phyloP scores from a whole-genome alignment of 1,140 invertebrate species.

The Marisa cornuarietis region DNA sequence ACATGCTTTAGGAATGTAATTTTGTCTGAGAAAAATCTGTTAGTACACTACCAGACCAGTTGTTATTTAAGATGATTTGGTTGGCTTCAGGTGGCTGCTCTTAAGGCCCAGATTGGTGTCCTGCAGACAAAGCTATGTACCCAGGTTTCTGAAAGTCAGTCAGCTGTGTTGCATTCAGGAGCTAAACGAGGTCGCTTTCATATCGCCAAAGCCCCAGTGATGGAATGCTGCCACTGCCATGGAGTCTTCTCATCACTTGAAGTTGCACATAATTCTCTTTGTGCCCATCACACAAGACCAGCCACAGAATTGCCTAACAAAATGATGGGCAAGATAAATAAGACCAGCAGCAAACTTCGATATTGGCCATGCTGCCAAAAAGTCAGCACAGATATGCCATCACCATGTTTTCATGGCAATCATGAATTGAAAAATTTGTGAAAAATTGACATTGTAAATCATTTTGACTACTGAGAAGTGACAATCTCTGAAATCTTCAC shows the following conservation, averaged over 20 bases:
- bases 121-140: not conserved
- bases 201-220: not conserved
- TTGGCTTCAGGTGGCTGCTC: not conserved
- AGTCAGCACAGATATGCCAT: not conserved
- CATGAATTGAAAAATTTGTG: not conserved
- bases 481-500: too few relatives aligned
- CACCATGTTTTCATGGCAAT: not conserved
- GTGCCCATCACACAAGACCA: constrained; percentile 3
- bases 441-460: not conserved
- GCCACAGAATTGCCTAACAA: constrained; percentile 5
- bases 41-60: too few relatives aligned
- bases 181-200: constrained; percentile 15
- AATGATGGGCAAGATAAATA: not conserved
- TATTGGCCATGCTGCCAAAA: constrained; percentile 22
- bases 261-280: constrained; percentile 1
- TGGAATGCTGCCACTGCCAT: constrained; percentile 12
- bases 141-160: not conserved
- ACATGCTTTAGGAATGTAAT: too few relatives aligned
- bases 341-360: not conserved
- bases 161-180: not conserved
- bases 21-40: too few relatives aligned
- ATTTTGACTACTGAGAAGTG: too few relatives aligned
- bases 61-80: not conserved
- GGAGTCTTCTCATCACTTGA: not conserved
- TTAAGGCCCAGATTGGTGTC: too few relatives aligned